A percentile compares a stretch with the other conserved stretches of the same genome.
Evolutionary conservation across 1,140 invertebrate species (phyloP).

Genomic region (Uloborus diversus): DNA sequence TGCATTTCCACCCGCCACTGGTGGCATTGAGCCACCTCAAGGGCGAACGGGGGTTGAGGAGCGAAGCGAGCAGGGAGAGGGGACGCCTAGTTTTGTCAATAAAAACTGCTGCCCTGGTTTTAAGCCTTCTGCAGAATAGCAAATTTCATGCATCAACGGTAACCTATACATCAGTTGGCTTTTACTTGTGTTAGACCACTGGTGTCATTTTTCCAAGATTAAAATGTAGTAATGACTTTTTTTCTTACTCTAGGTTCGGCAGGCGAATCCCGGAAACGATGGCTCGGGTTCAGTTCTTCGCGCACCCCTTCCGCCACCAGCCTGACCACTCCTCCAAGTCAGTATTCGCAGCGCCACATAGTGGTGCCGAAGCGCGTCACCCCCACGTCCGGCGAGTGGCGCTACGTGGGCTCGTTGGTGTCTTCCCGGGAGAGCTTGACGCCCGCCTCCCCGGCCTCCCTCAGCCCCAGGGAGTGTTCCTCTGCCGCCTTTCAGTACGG

Average conservation of each 20-base stretch:
- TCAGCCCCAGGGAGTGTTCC: slow-evolving; percentile 43
- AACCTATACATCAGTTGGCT: no score
- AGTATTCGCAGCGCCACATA: slow-evolving; percentile 68
- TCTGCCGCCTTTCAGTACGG: slow-evolving; percentile 42
- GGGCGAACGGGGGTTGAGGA: no score
- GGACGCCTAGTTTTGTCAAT: no score
- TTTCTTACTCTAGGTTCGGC: slow-evolving; percentile 13
- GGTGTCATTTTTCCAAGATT: no score
- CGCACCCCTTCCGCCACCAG: slow-evolving; percentile 81
- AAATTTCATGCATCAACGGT: no score
- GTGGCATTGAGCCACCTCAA: no score
- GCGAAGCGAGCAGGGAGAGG: no score
- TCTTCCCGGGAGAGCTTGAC: slow-evolving; percentile 61
- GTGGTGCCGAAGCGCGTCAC: slow-evolving; percentile 32
- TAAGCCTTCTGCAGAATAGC: no score
- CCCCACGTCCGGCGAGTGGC: slow-evolving; percentile 53
- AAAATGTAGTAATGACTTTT: no score
- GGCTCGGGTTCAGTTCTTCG: slow-evolving; percentile 75
- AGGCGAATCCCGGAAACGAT: slow-evolving; percentile 64
- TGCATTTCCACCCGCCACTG: no score
- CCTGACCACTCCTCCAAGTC: slow-evolving; percentile 65
- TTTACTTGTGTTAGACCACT: no score
- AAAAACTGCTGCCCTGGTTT: no score
- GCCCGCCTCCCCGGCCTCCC: slow-evolving; percentile 59
- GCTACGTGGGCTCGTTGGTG: slow-evolving; percentile 49